phyloP scores from a whole-genome alignment of 1,140 invertebrate species.

The Lasaia peninsularis region DNA sequence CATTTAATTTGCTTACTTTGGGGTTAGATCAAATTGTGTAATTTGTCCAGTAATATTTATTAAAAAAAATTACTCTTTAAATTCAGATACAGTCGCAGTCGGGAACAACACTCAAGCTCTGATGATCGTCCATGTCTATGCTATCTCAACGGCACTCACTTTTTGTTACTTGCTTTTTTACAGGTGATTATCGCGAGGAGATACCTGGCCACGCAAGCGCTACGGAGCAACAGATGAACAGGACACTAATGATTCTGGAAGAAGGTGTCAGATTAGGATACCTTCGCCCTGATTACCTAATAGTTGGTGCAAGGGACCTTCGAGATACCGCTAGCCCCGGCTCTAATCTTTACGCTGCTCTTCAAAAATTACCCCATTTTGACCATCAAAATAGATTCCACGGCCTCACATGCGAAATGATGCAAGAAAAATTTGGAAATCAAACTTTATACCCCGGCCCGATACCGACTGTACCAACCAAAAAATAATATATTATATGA shows the following conservation, averaged over 20 bases:
- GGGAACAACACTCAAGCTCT: no score
- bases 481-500: no score
- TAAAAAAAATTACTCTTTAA: no score
- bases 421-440: slow-evolving; percentile 32
- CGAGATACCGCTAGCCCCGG: slow-evolving; percentile 44
- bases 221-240: slow-evolving; percentile 37
- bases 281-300: slow-evolving; percentile 38
- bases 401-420: slow-evolving; percentile 40
- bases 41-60: no score
- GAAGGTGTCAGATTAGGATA: slow-evolving; percentile 43
- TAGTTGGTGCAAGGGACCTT: slow-evolving; percentile 51
- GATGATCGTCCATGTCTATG: no score
- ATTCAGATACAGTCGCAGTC: no score
- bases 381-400: slow-evolving; percentile 37
- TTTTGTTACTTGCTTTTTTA: no score
- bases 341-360: slow-evolving; percentile 43
- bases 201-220: slow-evolving; percentile 33
- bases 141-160: no score
- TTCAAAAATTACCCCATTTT: slow-evolving; percentile 40
- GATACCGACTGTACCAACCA: background rate
- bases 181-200: background rate
- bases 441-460: background rate
- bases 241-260: slow-evolving; percentile 41
- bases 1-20: no score
- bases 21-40: no score